Base-by-base conservation (phyloP, 2,113 vertebrate genomes). In the Barbus barbus region DNA sequence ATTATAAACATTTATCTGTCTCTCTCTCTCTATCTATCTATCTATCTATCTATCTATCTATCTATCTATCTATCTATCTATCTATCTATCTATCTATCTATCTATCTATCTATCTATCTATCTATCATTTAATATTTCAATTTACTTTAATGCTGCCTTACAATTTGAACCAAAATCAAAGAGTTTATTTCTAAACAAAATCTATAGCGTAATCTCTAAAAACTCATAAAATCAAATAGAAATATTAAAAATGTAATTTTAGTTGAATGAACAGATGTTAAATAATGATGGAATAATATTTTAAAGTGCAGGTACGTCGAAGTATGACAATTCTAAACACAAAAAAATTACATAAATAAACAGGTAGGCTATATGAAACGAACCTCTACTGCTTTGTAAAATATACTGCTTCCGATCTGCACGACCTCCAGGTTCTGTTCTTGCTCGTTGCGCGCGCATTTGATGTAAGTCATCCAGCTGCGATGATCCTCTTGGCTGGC, bases 391-490 rank as follows among this genome's bases (percentile, higher is more conserved):
- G 97, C 97, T 89, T 97, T 99, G 93, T 99, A 99, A 93, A 97
- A 99, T 92, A 99, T 97, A 93, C 96, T 98, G 93, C 96, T 98
- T 61, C 97, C 98, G 0, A 99, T 95, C 92, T 99, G 98, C 0
- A 98, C 96, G 86, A 99, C 97, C 89, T 99, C 98, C 78, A 99
- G 93, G 90, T 99, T 99, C 92, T 99, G 97, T 84, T 99, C 98
- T 92, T 99, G 98, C 88, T 99, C 98, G 0, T 99, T 99, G 3
- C 98, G 92, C 0, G 98, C 98, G 2, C 98, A 99, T 72, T 98
- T 99, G 88, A 99, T 99, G 91, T 99, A 99, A 0, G 98, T 99
- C 98, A 99, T 99, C 98, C 98, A 99, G 93, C 97, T 99, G 36
- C 98, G 94, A 89, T 98, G 97, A 88, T 98, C 97, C 91, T 99